Evolutionary conservation across 2,113 vertebrate genomes (phyloP).

Genomic region (Vidua chalybeata): DNA sequence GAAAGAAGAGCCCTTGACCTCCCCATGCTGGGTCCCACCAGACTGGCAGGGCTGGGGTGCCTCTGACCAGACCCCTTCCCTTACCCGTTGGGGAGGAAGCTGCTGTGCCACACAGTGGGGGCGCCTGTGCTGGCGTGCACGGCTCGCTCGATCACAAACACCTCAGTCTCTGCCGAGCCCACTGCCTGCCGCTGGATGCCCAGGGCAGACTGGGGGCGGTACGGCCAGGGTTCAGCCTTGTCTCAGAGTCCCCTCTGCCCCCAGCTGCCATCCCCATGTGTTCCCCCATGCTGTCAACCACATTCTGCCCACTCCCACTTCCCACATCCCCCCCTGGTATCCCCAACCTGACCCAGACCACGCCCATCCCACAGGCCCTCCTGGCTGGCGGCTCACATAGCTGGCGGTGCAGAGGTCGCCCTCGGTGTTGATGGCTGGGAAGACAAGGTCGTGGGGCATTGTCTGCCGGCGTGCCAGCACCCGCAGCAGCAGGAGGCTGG

Average conservation of each 20-base stretch:
- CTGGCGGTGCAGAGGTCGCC: slow-evolving; percentile 73
- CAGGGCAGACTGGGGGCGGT: slow-evolving; percentile 64
- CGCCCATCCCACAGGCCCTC: not conserved
- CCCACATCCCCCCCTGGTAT: not conserved
- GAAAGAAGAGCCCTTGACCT: not conserved
- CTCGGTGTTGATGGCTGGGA: slow-evolving; percentile 78
- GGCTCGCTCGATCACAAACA: slow-evolving; percentile 81
- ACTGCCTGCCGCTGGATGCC: slow-evolving; percentile 74
- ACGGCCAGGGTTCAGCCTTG: not conserved
- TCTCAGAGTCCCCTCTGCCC: not conserved
- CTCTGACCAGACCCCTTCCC: accelerated
- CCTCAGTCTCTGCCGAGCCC: slow-evolving; percentile 66
- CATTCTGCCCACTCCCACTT: not conserved
- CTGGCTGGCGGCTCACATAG: slow-evolving; percentile 74
- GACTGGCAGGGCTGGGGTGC: not conserved
- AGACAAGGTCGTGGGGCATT: slow-evolving; percentile 74
- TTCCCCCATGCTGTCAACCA: not conserved
- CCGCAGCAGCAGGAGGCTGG: slow-evolving; percentile 85
- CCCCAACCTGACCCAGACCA: not conserved
- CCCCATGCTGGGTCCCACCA: not conserved
- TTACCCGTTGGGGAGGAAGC: slow-evolving; percentile 87
- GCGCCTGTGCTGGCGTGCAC: slow-evolving; percentile 44
- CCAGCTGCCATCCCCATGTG: too few relatives aligned
- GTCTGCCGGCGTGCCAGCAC: slow-evolving; percentile 74
- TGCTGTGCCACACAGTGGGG: slow-evolving; percentile 80